A percentile compares a stretch with the other conserved stretches of the same genome.
Evolutionary conservation across 2,888 invertebrate genomes (phyloP).

Genomic region (Frankliniella fusca): DNA sequence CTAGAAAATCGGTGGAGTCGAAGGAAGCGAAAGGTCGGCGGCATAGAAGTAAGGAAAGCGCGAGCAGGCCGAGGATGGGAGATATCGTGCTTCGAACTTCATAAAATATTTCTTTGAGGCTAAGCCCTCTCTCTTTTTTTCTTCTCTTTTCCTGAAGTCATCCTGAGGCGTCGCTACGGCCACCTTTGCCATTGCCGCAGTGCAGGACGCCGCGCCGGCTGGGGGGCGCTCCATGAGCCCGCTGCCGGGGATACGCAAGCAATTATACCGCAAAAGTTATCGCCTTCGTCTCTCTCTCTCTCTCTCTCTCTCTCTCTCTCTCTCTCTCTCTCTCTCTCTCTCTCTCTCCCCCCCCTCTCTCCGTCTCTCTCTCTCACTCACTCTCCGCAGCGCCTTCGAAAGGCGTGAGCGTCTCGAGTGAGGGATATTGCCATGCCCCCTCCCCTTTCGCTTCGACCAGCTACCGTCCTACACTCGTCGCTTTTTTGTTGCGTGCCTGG

Average conservation of each 20-base stretch:
- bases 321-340: background rate
- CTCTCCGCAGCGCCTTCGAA: no score
- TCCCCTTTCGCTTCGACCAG: background rate
- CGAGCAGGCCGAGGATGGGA: no score
- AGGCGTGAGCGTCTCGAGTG: no score
- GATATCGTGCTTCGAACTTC: background rate
- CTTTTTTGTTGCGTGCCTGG: background rate
- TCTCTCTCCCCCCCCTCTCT: background rate
- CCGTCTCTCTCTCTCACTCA: no score
- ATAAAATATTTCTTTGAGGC: background rate
- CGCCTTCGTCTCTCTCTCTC: background rate
- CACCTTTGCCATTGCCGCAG: background rate
- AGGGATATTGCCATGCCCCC: no score
- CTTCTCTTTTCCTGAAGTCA: background rate
- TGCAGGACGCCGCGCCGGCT: background rate
- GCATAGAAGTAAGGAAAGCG: no score
- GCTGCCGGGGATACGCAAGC: background rate
- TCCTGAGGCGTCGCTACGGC: background rate
- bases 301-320: background rate
- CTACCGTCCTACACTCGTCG: conserved; percentile 8
- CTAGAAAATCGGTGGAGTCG: no score
- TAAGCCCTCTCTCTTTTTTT: background rate
- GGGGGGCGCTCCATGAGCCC: background rate
- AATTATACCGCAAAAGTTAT: conserved; percentile 14
- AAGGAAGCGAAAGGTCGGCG: no score